Evolutionary conservation across 1,140 invertebrate genomes (phyloP).

Genomic region (Andricus grossulariae): DNA sequence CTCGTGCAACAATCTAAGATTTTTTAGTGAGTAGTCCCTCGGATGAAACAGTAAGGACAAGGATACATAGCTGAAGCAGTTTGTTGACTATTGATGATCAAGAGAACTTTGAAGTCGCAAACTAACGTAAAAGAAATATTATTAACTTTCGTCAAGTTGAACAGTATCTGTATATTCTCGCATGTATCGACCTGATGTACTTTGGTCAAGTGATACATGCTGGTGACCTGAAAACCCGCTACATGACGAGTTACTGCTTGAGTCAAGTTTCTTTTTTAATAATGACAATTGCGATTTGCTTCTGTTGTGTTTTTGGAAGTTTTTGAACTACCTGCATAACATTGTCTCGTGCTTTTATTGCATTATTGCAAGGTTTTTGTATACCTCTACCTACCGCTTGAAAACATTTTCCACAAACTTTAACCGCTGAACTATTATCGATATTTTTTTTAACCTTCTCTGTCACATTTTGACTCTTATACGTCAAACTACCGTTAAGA

Average conservation of each 20-base stretch:
- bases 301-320: background rate
- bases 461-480: background rate
- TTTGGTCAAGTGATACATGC: slow-evolving; percentile 2
- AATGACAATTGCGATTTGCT: slow-evolving; percentile 1
- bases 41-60: no score
- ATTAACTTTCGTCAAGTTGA: no score
- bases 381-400: background rate
- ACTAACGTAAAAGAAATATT: no score
- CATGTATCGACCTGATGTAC: slow-evolving; percentile 13
- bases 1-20: no score
- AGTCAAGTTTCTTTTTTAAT: background rate
- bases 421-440: background rate
- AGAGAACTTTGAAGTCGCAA: no score
- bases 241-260: background rate
- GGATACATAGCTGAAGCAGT: no score
- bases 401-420: background rate
- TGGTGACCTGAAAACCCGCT: background rate
- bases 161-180: no score
- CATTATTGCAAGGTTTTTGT: background rate
- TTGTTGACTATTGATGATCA: no score
- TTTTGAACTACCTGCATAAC: background rate
- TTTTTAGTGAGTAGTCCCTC: no score
- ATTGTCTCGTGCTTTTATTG: background rate
- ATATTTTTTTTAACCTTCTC: background rate
- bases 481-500: background rate